Base-by-base conservation (phyloP, 2,113 vertebrate genomes). In the Gnathonemus longibarbis region DNA sequence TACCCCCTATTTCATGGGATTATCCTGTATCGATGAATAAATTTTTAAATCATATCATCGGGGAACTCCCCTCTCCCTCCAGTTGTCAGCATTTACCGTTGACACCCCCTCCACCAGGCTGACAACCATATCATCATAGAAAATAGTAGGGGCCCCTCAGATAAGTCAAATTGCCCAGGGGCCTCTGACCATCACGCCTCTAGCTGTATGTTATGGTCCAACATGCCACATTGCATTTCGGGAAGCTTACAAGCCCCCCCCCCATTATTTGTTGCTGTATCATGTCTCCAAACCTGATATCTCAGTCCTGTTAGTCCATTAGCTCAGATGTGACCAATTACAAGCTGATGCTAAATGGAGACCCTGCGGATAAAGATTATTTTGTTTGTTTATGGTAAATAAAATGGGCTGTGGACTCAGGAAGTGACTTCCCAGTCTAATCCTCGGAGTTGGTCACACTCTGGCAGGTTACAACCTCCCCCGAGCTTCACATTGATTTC, bases 361-460 rank as follows among this genome's bases (percentile, higher is more conserved):
- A 45, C 19, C 62, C 10, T 31, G 27, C 10, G 27, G 62, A 31
- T 70, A 70, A 70, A 31, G 62, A 70, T 70, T 84, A 45, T 46
- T 84, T 84, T 84, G 83, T 84, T 84, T 84, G 45, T 84, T 84
- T 84, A 84, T 84, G 39, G 45, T 46, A 84, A 46, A 46, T 46
- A 84, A 48, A 80, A 42, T 80, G 35, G 31, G 35, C 21, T n/a
- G 8, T n/a, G 35, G 74, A 77, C 21, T 84, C 8, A 9, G 80
- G 8, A 19, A 46, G 45, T 46, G 83, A 84, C 83, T 84, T 48
- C 45, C 83, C 39, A 84, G 45, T 42, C 42, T 48, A 84, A 84
- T 48, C 45, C 21, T 46, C 1, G 0, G 8, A 84, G 42, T 9
- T 42, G 24, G 45, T 24, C 83, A 45, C 21, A 48, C 83, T 48